Evolutionary conservation across 2,797 vertebrate species (phyloP).

Genomic region (Crypturellus tataupa): DNA sequence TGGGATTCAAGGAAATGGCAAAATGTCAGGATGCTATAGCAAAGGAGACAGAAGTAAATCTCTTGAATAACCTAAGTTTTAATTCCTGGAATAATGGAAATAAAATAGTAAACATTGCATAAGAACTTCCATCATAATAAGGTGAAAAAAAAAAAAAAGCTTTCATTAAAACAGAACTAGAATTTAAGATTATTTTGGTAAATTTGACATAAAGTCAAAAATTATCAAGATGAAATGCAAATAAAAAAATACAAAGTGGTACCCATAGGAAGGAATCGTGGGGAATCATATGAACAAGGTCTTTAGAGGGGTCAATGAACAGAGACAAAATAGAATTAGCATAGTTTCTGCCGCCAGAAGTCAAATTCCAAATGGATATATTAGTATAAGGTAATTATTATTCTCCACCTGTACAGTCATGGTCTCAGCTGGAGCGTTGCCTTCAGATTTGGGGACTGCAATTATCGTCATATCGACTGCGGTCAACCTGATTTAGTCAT

Average conservation of each 20-base stretch:
- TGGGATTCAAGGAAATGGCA: neutral
- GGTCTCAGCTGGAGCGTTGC: neutral
- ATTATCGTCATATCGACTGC: neutral
- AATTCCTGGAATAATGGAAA: neutral
- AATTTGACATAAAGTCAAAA: neutral
- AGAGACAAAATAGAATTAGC: neutral
- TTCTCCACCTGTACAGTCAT: neutral
- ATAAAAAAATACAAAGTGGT: neutral
- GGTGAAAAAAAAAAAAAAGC: neutral
- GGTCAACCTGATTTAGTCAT: no score
- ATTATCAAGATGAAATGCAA: neutral
- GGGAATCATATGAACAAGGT: rapidly evolving
- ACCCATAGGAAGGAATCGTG: neutral
- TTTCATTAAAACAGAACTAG: neutral
- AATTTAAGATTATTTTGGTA: neutral
- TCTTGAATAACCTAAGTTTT: neutral
- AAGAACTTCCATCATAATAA: neutral
- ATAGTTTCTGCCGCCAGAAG: neutral
- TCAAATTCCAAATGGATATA: neutral
- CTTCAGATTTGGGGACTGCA: neutral
- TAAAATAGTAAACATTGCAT: conserved; percentile 27
- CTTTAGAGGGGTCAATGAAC: neutral
- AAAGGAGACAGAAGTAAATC: neutral
- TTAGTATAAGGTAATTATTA: neutral
- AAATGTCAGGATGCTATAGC: neutral